Evolutionary conservation across 2,888 invertebrate species (phyloP), one percentile per base, ranked within the genome.

Genomic region (Leptopilina myrica): DNA sequence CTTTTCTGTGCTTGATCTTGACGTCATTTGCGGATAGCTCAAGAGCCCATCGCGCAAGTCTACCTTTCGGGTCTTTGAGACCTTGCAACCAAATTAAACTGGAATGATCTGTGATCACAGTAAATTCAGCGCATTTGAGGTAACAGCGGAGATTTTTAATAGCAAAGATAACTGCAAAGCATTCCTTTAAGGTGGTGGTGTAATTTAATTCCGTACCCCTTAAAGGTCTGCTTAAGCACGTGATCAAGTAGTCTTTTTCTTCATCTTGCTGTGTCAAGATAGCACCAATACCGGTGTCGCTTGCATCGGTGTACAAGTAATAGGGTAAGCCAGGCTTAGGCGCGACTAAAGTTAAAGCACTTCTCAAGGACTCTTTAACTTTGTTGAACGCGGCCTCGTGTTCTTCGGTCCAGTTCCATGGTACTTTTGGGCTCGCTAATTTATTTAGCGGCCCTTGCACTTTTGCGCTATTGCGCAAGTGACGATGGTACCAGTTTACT

Each of bases 11-110:
- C n/a, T 65, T 26, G 15, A 65, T 65, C n/a, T 33, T 65, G 5
- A 65, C 65, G 4, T 65, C 2, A 15, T 65, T 65, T 15, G 65
- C 56, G 14, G 56, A 56, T 14, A 56, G 56, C 11, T 56, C 56
- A 2, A 56, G 14, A 56, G 78, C 75, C 87, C 84, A 86, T 6
- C 84, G n/a, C 5, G 82, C 83, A n/a, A 84, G 73, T 14, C 84
- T 66, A 11, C 84, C 85, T 0, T 53, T 78, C 6, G 86, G 84
- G 46, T 86, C 79, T 67, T 81, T 80, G 1, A 85, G 69, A n/a
- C 66, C 81, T 9, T 78, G 75, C 0, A 86, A 75, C 87, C 85
- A 87, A 0, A 69, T 69, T 3, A 86, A 65, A 40, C 84, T 84
- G 6, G 76, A 56, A 7, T 84, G 83, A 64, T 86, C 85, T 2